Evolutionary conservation across 2,888 invertebrate genomes (phyloP), one percentile per base, ranked within the genome.

Genomic region (Andrena dorsata): DNA sequence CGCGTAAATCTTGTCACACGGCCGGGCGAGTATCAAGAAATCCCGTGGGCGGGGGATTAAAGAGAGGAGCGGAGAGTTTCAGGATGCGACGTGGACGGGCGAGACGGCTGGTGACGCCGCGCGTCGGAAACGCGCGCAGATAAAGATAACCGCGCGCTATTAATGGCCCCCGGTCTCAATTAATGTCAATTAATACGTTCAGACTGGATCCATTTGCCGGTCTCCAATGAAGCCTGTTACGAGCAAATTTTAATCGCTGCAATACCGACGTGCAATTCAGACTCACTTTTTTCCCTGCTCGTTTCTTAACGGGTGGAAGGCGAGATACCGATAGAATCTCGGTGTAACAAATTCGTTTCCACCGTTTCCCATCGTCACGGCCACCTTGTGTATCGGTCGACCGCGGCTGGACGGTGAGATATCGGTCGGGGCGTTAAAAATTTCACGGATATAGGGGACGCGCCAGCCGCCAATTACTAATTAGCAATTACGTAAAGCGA

Each of bases 101-200:
- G 51, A 64, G 70, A 68, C n/a, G 63, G 30, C 10, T 26, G 65
- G 56, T 51, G 51, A 47, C 35, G 53, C 35, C 60, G 63, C 53
- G 66, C 30, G 63, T 65, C 74, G 78, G 76, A 86, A 86, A 82
- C 61, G 74, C 71, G 53, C 61, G 61, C 77, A 26, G 56, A 83
- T 74, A 80, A 79, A 79, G 79, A 84, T 77, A 84, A 78, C 83
- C 60, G 73, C 47, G 28, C 70, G 73, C 80, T 82, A 86, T 84
- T 84, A 78, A 85, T 80, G 76, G 53, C 64, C 58, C 80, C 74
- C 77, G 76, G 66, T 75, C 76, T 86, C 84, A 82, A 87, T 87
- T 84, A 87, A 87, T 70, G 82, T 80, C 88, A 84, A 84, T 86
- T 87, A 87, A 87, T 86, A 83, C 83, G 80, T 72, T 63, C 63